Percentiles rank a stretch among this genome's conserved stretches.
Conservation (phyloP, 2,113 vertebrate species). For the Mellivora capensis region DNA sequence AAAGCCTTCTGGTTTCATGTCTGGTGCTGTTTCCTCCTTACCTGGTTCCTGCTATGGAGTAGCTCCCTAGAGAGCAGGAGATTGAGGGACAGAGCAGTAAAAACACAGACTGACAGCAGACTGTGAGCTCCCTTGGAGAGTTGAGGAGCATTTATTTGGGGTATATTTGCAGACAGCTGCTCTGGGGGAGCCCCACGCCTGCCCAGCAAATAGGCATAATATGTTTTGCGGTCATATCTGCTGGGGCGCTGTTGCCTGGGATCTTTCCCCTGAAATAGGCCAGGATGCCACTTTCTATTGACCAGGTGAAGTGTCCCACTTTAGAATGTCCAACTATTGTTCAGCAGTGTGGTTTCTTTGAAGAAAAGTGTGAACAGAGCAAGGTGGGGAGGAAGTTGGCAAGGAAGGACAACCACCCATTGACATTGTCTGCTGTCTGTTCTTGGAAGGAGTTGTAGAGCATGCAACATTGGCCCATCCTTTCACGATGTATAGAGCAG, state of each 20-base stretch:
- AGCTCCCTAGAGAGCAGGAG: not conserved
- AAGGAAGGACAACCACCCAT: not conserved
- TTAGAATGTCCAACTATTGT: not conserved
- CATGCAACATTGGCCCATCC: not conserved
- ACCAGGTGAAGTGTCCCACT: not conserved
- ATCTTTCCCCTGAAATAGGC: not conserved
- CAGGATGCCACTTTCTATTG: not conserved
- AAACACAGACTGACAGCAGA: not conserved
- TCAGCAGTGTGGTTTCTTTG: slow-evolving; percentile 17
- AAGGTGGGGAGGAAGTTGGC: not conserved
- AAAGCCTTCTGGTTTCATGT: not conserved
- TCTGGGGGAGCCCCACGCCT: not conserved
- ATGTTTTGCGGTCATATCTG: slow-evolving; percentile 21
- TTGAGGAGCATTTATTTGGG: not conserved
- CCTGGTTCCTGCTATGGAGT: not conserved
- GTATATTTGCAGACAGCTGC: not conserved
- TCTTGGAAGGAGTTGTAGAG: not conserved
- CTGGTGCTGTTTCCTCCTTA: not conserved
- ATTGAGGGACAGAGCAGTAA: not conserved
- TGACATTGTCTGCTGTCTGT: not conserved
- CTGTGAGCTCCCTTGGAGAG: not conserved
- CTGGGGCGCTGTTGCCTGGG: not conserved
- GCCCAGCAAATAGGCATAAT: not conserved
- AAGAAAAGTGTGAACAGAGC: slow-evolving; percentile 27
- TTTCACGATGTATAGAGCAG: not conserved